Conservation (phyloP, 1,140 invertebrate species). For the Aphelinus atriplicis region DNA sequence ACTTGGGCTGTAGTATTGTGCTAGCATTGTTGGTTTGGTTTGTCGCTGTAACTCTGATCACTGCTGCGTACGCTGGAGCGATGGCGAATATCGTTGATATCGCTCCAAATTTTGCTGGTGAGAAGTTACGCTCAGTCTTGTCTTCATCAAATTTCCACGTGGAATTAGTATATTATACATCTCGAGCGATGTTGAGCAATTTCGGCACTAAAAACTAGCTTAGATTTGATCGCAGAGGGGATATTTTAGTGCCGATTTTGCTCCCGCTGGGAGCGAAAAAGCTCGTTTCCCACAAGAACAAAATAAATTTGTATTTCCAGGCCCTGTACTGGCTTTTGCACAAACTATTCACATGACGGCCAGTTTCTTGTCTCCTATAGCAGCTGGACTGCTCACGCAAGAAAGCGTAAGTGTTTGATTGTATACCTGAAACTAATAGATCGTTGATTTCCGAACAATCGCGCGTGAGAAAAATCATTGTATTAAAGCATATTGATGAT, state of each 20-base stretch:
- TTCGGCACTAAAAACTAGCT: too few relatives aligned
- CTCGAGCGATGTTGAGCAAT: too few relatives aligned
- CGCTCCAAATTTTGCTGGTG: slow-evolving; percentile 76
- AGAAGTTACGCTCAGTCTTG: slow-evolving; percentile 13
- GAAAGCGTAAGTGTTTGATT: slow-evolving; percentile 63
- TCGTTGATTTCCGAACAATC: too few relatives aligned
- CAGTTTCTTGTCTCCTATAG: slow-evolving; percentile 75
- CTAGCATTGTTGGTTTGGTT: slow-evolving; percentile 74
- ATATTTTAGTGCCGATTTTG: too few relatives aligned
- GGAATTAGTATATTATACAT: too few relatives aligned
- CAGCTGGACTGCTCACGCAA: slow-evolving; percentile 69
- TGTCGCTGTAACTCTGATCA: slow-evolving; percentile 76
- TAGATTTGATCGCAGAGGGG: too few relatives aligned
- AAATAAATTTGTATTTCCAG: slow-evolving; percentile 51
- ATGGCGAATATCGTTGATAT: slow-evolving; percentile 82
- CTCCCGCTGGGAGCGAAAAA: too few relatives aligned
- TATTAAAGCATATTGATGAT: too few relatives aligned
- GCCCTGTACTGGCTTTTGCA: slow-evolving; percentile 77
- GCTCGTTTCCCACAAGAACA: background rate
- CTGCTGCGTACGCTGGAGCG: slow-evolving; percentile 78
- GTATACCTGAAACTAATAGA: slow-evolving; percentile 1
- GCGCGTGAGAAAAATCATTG: too few relatives aligned
- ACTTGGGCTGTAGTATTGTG: slow-evolving; percentile 72
- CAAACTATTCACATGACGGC: slow-evolving; percentile 82
- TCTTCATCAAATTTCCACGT: too few relatives aligned